Evolutionary conservation across 1,140 invertebrate species (phyloP), one percentile per base, ranked within the genome.

Genomic region (Hyposmocoma kahamanoa): DNA sequence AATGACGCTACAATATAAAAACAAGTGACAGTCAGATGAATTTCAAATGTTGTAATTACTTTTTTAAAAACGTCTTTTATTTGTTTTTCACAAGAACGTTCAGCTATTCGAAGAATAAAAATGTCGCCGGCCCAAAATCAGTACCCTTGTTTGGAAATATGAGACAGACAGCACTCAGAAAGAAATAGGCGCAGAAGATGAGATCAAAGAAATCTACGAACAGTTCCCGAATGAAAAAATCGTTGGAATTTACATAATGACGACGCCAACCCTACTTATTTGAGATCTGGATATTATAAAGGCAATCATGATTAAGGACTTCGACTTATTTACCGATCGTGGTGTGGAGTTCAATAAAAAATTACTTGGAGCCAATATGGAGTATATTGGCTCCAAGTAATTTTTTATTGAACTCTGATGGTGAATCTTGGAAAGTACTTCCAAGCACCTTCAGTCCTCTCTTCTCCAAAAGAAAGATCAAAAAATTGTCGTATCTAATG

Each of bases 231-330:
- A 75, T 10, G 67, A 72, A 42, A 72, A 70, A 55, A 50, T 70
- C 2, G 59, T 79, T 8, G 81, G 83, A 15, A 42, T 80, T 1
- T 86, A 62, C 20, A 61, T 60, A 39, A 62, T 70, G 56, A 64
- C 73, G 1, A 79, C 84, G 1, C 89, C 90, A 0, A 62, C 78
- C 5, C 49, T 90, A 5, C 56, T 90, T 1, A 39, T 89, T 1
- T 73, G 87, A 8, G 89, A 92, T 60, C 71, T 90, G 17, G 87
- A 90, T 5, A 58, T 93, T 0, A 83, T 91, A 0, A 91, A 90
- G 57, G 66, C 84, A 13, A 83, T 93, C 1, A 48, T 92, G 17
- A 82, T 89, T 1, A 90, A 88, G 57, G 89, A 91, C 55, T 91
- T 90, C 36, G 60, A 79, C 22, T 58, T 78, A 19, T 91, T 91